phyloP scores from a whole-genome alignment of 2,888 invertebrate species.

The Lepidocyrtinus sp. region DNA sequence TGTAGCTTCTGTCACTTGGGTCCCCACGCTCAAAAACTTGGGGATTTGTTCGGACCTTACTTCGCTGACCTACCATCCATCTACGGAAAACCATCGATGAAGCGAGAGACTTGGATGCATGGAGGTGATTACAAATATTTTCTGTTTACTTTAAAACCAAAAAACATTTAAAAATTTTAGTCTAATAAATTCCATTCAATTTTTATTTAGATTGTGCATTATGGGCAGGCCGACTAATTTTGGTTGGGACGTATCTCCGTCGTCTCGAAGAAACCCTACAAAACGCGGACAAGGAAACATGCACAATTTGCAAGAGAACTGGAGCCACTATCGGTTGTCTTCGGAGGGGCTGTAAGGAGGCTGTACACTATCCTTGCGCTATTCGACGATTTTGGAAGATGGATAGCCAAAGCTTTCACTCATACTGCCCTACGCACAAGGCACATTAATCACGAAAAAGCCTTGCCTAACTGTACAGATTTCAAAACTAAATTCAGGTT shows the following conservation, averaged over 20 bases:
- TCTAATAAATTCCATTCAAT: not conserved
- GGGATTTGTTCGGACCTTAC: constrained; percentile 69
- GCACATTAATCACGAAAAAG: not conserved
- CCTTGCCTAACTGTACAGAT: not conserved
- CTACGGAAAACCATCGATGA: constrained; percentile 37
- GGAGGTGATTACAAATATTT: constrained; percentile 56
- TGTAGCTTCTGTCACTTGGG: constrained; percentile 67
- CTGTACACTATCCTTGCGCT: constrained; percentile 68
- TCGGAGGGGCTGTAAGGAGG: constrained; percentile 61
- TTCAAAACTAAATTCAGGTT: no score
- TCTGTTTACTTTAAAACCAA: not conserved
- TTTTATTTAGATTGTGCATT: constrained; percentile 65
- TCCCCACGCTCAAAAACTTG: constrained; percentile 64
- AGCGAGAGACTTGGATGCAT: constrained; percentile 69
- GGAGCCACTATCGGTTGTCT: constrained; percentile 68
- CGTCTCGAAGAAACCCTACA: constrained; percentile 63
- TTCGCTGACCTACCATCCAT: constrained; percentile 56
- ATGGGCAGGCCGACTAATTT: constrained; percentile 65
- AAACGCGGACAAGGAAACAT: constrained; percentile 57
- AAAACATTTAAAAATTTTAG: constrained; percentile 1
- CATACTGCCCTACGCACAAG: constrained; percentile 64
- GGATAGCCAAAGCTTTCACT: constrained; percentile 65
- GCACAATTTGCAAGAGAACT: constrained; percentile 61
- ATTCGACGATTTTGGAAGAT: constrained; percentile 64
- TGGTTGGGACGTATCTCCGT: constrained; percentile 62